Evolutionary conservation across 2,113 vertebrate genomes (phyloP), one percentile per base, ranked within the genome.

Genomic region (Takifugu bimaculatus): DNA sequence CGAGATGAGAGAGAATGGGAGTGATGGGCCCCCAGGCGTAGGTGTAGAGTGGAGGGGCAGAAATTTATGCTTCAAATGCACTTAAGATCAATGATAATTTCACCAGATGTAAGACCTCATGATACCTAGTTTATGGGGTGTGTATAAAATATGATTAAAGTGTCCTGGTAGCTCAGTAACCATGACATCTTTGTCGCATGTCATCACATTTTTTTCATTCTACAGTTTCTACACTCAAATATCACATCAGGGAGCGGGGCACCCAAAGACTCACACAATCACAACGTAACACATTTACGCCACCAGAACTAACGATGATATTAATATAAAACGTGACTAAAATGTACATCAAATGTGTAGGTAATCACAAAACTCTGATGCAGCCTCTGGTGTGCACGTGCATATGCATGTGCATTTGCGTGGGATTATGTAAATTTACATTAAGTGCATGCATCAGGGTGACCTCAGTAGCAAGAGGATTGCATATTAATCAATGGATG

Each of bases 71-170:
- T 77, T 88, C 82, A 86, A 63, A 86, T 75, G 66, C 66, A 81
- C 77, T 84, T 79, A 74, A 80, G 79, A 88, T 83, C 79, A 75
- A 82, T 83, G 80, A 83, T 77, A 68, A 84, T 80, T 84, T 80
- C 64, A 79, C 65, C 72, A 76, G 57, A 56, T 73, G 65, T 79
- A 79, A 70, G 59, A 79, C 71, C 74, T 78, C 57, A 62, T 62
- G 75, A 73, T 75, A 54, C 48, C 69, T 54, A 64, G 3, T 82
- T 83, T 73, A 84, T 79, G 56, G 26, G 65, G 62, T 76, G 72
- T 75, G 83, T 80, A 84, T 84, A 72, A 78, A 68, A 82, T 80
- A 67, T 74, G 77, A 82, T 84, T 81, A 79, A 81, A 80, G 69
- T 15, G 53, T 72, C 74, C 61, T 26, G 6, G 68, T 32, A 50